These are phyloP conservation scores for Drosophila ustulata DNA, from an alignment of 2,888 invertebrate species.

Conservation along the genomic window DNA sequence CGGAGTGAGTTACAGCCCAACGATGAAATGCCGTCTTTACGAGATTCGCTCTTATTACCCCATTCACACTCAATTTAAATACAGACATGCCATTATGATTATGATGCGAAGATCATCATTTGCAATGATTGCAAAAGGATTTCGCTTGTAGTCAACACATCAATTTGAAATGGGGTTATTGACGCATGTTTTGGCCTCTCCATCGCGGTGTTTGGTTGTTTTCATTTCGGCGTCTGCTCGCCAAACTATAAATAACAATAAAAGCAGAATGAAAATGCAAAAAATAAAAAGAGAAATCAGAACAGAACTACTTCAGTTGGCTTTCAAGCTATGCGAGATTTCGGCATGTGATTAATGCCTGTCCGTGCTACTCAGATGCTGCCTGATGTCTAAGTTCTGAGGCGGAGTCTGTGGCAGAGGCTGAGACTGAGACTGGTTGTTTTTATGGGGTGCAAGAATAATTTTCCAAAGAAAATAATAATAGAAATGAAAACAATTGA, in stretches of 20 bases:
- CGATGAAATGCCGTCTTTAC: constrained; percentile 32
- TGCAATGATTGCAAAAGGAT: constrained; percentile 51
- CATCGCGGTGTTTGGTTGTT: constrained; percentile 33
- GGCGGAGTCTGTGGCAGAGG: constrained; percentile 5
- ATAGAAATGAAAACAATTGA: constrained; percentile 76
- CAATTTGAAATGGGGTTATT: constrained; percentile 72
- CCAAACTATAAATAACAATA: constrained; percentile 62
- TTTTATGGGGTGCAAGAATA: constrained; percentile 77
- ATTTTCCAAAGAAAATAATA: constrained; percentile 75
- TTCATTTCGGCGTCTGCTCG: constrained; percentile 58
- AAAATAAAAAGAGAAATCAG: constrained; percentile 38
- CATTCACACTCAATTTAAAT: constrained; percentile 17
- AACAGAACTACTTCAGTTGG: constrained; percentile 64
- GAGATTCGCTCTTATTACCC: constrained; percentile 11
- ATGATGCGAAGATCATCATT: constrained; percentile 45
- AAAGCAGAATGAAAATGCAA: constrained; percentile 25
- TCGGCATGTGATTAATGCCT: constrained; percentile 74
- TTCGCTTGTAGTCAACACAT: constrained; percentile 51
- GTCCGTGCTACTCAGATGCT: constrained; percentile 60
- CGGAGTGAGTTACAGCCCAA: constrained; percentile 28
- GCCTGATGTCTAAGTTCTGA: neutral
- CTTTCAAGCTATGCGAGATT: constrained; percentile 36
- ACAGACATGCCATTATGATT: constrained; percentile 39
- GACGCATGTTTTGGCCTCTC: constrained; percentile 77
- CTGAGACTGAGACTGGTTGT: constrained; percentile 18